phyloP scores from a whole-genome alignment of 2,888 invertebrate species.

The Anthoptus insignis region DNA sequence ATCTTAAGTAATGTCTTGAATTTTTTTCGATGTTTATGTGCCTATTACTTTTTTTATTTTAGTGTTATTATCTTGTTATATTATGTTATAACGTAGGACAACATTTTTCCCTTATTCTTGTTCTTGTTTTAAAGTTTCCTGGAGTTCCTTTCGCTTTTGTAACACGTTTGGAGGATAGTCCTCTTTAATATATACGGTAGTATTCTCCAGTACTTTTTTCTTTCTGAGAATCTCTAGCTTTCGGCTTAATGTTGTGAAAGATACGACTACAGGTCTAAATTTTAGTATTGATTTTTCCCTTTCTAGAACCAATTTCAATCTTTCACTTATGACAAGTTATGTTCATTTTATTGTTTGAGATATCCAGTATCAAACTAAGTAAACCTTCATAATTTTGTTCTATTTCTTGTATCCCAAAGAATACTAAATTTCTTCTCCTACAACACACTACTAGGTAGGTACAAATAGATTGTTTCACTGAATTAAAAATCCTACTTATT shows the following conservation, averaged over 20 bases:
- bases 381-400: conserved; percentile 40
- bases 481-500: no score
- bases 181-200: conserved; percentile 47
- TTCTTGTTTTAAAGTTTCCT: conserved; percentile 43
- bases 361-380: conserved; percentile 25
- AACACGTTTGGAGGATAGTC: conserved; percentile 46
- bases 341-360: conserved; percentile 37
- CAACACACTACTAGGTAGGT: no score
- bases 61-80: conserved; percentile 45
- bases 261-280: conserved; percentile 39
- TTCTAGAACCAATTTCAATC: conserved; percentile 38
- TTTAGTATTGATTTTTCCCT: conserved; percentile 37
- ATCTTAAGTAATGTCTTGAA: background rate
- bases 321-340: conserved; percentile 38
- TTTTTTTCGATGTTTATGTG: background rate
- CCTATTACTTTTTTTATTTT: background rate
- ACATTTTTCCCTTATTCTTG: conserved; percentile 43
- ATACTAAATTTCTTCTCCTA: conserved; percentile 49
- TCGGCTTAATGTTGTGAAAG: conserved; percentile 41
- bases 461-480: no score
- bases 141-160: conserved; percentile 48
- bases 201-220: conserved; percentile 32
- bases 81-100: conserved; percentile 40
- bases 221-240: conserved; percentile 49
- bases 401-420: conserved; percentile 49